These are phyloP conservation scores for Phalacrocorax pelagicus DNA, from an alignment of 2,113 vertebrate species.

Conservation along the genomic window DNA sequence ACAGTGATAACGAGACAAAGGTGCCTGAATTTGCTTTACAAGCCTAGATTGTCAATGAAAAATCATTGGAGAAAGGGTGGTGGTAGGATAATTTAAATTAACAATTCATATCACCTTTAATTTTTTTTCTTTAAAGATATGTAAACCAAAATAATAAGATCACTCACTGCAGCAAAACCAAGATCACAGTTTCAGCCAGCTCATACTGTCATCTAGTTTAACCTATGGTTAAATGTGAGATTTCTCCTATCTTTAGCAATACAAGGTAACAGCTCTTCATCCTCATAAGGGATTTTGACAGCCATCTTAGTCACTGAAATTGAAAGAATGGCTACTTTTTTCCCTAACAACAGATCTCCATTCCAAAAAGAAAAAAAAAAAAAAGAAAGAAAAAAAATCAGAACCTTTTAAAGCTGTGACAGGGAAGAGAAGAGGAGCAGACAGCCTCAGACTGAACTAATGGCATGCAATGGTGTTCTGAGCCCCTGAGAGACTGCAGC, in stretches of 20 bases:
- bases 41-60: slow-evolving; percentile 17
- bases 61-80: background rate
- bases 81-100: background rate
- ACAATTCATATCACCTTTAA: background rate
- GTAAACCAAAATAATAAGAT: slow-evolving; percentile 25
- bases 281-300: slow-evolving; percentile 10
- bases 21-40: background rate
- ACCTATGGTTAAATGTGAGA: slow-evolving; percentile 29
- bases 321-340: background rate
- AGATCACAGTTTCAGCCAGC: background rate
- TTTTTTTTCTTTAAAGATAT: background rate
- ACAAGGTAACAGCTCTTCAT: background rate
- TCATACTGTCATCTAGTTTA: slow-evolving; percentile 24
- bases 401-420: background rate
- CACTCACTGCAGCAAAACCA: background rate
- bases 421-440: background rate
- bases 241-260: slow-evolving; percentile 1
- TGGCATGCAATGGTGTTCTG: background rate
- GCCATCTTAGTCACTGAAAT: slow-evolving; percentile 26
- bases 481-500: background rate
- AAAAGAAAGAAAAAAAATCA: too few relatives aligned
- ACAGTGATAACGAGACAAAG: background rate
- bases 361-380: background rate
- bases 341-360: background rate
- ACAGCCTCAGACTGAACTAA: background rate